phyloP scores from a whole-genome alignment of 2,113 vertebrate species.

The Ameiurus melas region DNA sequence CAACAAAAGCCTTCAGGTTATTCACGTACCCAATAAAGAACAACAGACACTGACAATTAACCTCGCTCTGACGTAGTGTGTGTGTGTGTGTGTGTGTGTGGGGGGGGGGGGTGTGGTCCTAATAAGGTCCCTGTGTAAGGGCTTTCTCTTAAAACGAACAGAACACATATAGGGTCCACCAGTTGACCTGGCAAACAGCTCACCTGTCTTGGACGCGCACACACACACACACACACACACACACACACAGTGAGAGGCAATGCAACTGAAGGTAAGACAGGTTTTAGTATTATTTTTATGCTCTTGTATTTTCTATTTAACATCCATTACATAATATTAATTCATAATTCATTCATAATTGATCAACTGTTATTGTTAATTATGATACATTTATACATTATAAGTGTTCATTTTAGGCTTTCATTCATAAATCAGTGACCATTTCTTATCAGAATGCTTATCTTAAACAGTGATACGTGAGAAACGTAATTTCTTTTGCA shows the following conservation, averaged over 20 bases:
- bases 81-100: slow-evolving; percentile 23
- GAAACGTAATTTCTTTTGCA: neutral
- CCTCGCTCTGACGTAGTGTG: slow-evolving; percentile 28
- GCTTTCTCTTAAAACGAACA: slow-evolving; percentile 19
- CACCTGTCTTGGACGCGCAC: slow-evolving; percentile 44
- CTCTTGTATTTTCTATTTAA: neutral
- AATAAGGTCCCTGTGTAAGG: neutral
- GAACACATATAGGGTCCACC: slow-evolving; percentile 17
- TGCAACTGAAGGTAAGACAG: slow-evolving; percentile 51
- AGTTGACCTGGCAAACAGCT: slow-evolving; percentile 26
- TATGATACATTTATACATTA: neutral
- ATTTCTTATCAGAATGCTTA: neutral
- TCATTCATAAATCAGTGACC: neutral
- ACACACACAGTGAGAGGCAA: slow-evolving; percentile 44
- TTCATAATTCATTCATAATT: neutral
- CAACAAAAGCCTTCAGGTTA: slow-evolving; percentile 63
- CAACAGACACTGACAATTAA: slow-evolving; percentile 66
- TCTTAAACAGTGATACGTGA: neutral
- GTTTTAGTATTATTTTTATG: neutral
- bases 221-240: slow-evolving; percentile 32
- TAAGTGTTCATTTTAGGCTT: neutral
- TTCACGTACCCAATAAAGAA: slow-evolving; percentile 64
- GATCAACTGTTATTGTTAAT: neutral
- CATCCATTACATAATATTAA: neutral
- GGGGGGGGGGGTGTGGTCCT: neutral